A percentile compares a stretch with the other conserved stretches of the same genome.
Evolutionary conservation across 1,140 invertebrate species (phyloP).

Genomic region (Brachionus asplanchnoidis): DNA sequence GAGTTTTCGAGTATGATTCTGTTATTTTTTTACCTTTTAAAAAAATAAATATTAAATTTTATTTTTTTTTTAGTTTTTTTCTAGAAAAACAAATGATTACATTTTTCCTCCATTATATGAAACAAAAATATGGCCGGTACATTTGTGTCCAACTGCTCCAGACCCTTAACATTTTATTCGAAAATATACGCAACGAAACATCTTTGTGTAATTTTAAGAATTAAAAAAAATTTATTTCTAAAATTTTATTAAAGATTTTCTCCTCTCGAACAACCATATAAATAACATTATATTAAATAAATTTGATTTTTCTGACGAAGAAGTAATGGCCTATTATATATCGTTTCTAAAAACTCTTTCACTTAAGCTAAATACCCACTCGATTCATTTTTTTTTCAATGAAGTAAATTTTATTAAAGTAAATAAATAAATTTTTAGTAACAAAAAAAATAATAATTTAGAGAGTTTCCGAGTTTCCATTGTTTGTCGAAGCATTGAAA

Average conservation of each 20-base stretch:
- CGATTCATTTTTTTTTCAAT: constrained; percentile 99
- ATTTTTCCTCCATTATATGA: constrained; percentile 93
- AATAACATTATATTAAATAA: constrained; percentile 99
- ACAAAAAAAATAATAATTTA: neutral
- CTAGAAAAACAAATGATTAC: constrained; percentile 98
- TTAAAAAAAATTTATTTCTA: constrained; percentile 33
- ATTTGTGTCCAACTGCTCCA: constrained; percentile 96
- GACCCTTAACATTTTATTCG: constrained; percentile 96
- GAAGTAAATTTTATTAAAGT: constrained; percentile 67
- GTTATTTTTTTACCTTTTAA: constrained; percentile 51
- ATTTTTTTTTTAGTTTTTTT: constrained; percentile 75
- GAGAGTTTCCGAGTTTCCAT: constrained; percentile 72
- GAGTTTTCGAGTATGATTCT: constrained; percentile 86
- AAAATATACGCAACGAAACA: constrained; percentile 97
- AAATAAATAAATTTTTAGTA: neutral
- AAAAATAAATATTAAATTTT: constrained; percentile 36
- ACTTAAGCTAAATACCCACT: constrained; percentile 94
- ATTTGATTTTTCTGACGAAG: constrained; percentile 99
- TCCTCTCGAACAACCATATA: constrained; percentile 98
- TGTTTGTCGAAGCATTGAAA: constrained; percentile 97
- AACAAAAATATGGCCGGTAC: constrained; percentile 90
- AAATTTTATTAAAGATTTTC: constrained; percentile 56
- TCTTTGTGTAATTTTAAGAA: constrained; percentile 79
- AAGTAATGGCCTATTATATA: constrained; percentile 98
- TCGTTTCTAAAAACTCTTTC: constrained; percentile 96